A percentile compares a stretch with the other conserved stretches of the same genome.
Evolutionary conservation across 2,797 vertebrate species (phyloP).

Genomic region (Hippocampus kuda): DNA sequence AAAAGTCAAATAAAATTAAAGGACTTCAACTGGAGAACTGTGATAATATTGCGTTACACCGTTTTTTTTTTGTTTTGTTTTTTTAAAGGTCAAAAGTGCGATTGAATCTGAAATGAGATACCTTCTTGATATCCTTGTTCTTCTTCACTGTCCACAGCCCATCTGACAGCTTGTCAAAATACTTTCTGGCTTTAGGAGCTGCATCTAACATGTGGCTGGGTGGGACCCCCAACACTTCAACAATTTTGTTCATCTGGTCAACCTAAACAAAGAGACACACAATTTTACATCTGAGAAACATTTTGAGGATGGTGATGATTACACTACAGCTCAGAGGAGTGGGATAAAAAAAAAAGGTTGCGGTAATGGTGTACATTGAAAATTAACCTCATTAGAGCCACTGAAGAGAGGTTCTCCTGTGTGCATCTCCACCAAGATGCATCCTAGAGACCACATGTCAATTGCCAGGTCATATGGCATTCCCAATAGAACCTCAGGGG

Average conservation of each 20-base stretch:
- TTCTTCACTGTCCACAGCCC: constrained; percentile 90
- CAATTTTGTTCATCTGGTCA: constrained; percentile 94
- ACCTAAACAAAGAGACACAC: constrained; percentile 61
- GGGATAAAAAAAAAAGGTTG: constrained; percentile 1
- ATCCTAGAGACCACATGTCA: constrained; percentile 92
- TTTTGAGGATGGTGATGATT: neutral
- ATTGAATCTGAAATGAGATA: constrained; percentile 43
- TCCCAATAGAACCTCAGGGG: constrained; percentile 84
- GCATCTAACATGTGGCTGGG: constrained; percentile 89
- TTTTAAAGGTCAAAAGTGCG: neutral
- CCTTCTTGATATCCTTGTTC: constrained; percentile 93
- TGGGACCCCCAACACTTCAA: constrained; percentile 86
- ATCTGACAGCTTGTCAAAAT: constrained; percentile 88
- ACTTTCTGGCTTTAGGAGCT: constrained; percentile 90
- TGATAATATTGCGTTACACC: neutral
- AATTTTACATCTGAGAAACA: constrained; percentile 1
- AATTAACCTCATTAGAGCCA: constrained; percentile 82
- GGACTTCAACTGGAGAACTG: neutral
- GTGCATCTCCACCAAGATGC: constrained; percentile 93
- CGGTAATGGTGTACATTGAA: neutral
- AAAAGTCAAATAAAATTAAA: neutral
- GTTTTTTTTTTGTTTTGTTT: too few relatives aligned
- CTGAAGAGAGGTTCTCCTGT: constrained; percentile 90
- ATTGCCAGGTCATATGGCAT: constrained; percentile 91
- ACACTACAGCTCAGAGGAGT: neutral